Base-by-base conservation (phyloP, 1,140 invertebrate species). In the Drosophila sproati region DNA sequence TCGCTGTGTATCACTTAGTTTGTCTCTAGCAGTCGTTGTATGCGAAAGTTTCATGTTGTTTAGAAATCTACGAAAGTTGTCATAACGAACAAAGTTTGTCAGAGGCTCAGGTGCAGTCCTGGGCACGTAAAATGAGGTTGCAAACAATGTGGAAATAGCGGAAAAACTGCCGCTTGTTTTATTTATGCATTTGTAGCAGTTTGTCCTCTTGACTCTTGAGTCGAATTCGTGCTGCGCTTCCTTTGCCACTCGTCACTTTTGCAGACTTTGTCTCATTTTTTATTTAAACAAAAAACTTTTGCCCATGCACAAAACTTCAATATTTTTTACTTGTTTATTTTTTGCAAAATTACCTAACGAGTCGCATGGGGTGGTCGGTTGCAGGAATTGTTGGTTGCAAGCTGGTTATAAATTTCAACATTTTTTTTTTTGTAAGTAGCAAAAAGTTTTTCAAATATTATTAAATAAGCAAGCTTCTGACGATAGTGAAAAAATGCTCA, bases 231-330 rank as follows among this genome's bases (percentile, higher is more conserved):
- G 51, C 45, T 32, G 41, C 57, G 56, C 50, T 59, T 76, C 57
- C 61, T 71, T 80, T 76, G 77, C 47, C 78, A 80, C 63, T 81
- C 75, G 75, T 82, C 80, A 82, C 79, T 73, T 71, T 56, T 39
- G 35, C 66, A 77, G 80, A 77, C 73, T 77, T 77, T 83, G 80
- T 80, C 76, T 76, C 76, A 83, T 83, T 76, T 75, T 74, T 79
- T 77, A 82, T 77, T 80, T 64, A 80, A 56, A 75, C 73, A 79
- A 62, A 48, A 73, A 78, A 82, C 47, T 77, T 81, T 54, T 64
- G 48, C 43, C 64, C 56, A 62, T 72, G 68, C 54, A 59, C 52
- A 75, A 71, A 75, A 75, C 73, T 60, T 82, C 20, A 20, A 48
- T 28, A 34, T 64, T 61, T 41, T 37, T 41, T 37, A 39, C 6